Base-by-base conservation (phyloP, 1,140 invertebrate genomes). In the Heliconius hermathena region DNA sequence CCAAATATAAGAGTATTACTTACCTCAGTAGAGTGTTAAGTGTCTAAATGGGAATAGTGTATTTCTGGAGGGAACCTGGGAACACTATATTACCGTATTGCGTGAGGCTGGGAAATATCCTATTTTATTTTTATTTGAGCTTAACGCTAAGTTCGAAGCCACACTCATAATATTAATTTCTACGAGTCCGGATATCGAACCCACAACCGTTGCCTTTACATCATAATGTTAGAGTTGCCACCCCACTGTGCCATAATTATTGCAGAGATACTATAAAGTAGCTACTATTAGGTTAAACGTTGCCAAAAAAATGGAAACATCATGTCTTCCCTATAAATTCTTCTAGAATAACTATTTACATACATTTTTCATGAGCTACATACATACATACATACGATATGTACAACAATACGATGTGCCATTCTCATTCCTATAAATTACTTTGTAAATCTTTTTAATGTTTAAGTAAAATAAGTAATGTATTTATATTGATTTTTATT, bases 321-420 rank as follows among this genome's bases (percentile, higher is more conserved):
- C 89, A 89, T 85, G 92, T 93, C 92, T 93, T 93, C 92, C 91
- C 87, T 91, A 81, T 87, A 83, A 87, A 90, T 87, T 86, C 82
- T 89, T 87, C 83, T 89, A 81, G 80, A 81, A 54, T 85, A 84
- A 87, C 81, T 85, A 81, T 81, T 79, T 82, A 82, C 77, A 82
- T 80, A 79, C 33, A 79, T 38, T 46, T 81, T 54, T 75, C 60
- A 66, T 66, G 22, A 66, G 60, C 60, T 26, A 66, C 60, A 46
- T 66, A 22, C n/a, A 9, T 66, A 22, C n/a, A 9, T 57, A 57
- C 54, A 57, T 66, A 22, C 20, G 8, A 66, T 57, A 20, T 57
- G 8, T n/a, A 66, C 16, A 66, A 66, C 60, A 66, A 8, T 66
- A 66, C 60, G 26, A 66, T 9, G 60, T 29, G 26, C 60, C 60